Conservation (phyloP, 2,888 invertebrate genomes). For the Philonicus albiceps region DNA sequence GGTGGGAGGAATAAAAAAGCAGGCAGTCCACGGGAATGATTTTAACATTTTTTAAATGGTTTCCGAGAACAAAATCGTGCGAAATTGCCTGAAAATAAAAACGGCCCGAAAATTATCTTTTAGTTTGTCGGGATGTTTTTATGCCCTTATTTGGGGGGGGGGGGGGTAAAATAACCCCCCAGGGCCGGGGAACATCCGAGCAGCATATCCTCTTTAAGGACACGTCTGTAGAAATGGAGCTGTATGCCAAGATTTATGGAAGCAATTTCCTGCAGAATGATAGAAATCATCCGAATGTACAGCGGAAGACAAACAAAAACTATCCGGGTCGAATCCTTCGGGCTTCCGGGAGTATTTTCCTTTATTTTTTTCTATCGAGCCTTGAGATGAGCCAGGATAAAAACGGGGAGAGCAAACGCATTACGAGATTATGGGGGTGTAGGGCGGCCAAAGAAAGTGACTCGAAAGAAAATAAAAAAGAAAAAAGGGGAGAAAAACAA, state of each 20-base stretch:
- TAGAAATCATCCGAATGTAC: not conserved
- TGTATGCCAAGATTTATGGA: constrained; percentile 43
- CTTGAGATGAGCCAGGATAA: not conserved
- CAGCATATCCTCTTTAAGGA: not conserved
- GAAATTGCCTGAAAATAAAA: constrained; percentile 18
- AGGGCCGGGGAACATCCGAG: not conserved
- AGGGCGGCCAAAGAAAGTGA: not conserved
- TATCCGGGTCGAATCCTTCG: not conserved
- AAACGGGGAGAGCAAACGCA: constrained; percentile 16
- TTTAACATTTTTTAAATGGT: not conserved
- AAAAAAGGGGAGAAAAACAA: constrained; percentile 7
- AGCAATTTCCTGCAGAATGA: constrained; percentile 45
- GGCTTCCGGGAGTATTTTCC: not conserved
- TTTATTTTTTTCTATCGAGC: not conserved
- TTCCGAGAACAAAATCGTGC: not conserved
- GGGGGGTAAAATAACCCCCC: not conserved
- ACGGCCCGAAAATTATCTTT: not conserved
- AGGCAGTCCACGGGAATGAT: not conserved
- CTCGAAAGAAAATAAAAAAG: not conserved
- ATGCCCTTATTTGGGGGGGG: not conserved
- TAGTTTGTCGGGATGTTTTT: not conserved
- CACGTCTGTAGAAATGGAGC: not conserved
- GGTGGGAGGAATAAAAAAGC: not conserved
- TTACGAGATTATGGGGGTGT: not conserved
- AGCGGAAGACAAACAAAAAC: not conserved